Evolutionary conservation across 64 coral and sea anemone genomes (phyloP), one percentile per base, ranked within the genome.

Genomic region (Pocillopora verrucosa): DNA sequence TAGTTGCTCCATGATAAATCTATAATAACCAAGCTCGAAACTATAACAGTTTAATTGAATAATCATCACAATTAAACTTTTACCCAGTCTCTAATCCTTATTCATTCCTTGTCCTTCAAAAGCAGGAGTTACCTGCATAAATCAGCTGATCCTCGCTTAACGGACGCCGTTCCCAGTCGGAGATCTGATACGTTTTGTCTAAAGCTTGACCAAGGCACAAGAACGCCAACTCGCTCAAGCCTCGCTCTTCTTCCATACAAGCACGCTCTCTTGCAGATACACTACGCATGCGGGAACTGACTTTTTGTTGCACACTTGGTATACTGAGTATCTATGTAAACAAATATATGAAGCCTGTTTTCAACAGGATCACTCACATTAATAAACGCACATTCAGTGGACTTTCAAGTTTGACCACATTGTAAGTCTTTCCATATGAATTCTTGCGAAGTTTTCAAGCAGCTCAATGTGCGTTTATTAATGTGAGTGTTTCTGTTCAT

Each of bases 111-210:
- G 41, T 51, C 1, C 41, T 51, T 51, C 16, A 61, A 1, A 19
- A 11, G 36, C 19, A 61, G 61, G 20, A 37, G 61, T 0, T 83
- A 99, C 97, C 97, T 86, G 97, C 97, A 76, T 99, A 99, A 24
- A 65, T 79, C 6, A 99, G 74, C 62, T 99, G 97, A 25, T 99
- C 93, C 16, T 79, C 22, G 9, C 92, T 63, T 36, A 99, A 64
- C 22, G 97, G 97, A 70, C 97, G 77, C 16, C 91, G 83, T 80
- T 99, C 97, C 97, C 97, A 99, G 30, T 99, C 97, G 56, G 97
- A 99, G 24, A 99, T 72, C 61, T 99, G 97, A 80, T 93, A 99
- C 0, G 94, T 93, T 36, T 99, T 99, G 81, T 99, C 97, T 74
- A 99, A 65, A 34, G 97, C 91, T 61, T 80, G 62, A 13, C 97